Evolutionary conservation across 2,113 vertebrate genomes (phyloP).

Genomic region (Spermophilus dauricus): DNA sequence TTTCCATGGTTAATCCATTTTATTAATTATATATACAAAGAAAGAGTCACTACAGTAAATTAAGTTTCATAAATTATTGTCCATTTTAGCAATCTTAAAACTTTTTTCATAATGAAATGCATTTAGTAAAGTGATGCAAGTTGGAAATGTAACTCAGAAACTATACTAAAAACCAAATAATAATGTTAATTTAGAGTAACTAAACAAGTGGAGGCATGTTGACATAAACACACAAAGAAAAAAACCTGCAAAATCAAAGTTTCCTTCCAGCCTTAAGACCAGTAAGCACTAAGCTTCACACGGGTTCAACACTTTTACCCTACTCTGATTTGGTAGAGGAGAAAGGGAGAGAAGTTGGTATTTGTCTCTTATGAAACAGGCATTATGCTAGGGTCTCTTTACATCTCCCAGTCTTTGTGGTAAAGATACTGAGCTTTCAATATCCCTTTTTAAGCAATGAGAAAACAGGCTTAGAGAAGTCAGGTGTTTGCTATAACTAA

Average conservation of each 20-base stretch:
- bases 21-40: not conserved
- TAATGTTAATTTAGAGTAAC: not conserved
- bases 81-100: not conserved
- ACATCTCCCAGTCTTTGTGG: not conserved
- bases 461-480: not conserved
- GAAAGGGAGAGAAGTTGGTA: not conserved
- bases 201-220: not conserved
- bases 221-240: not conserved
- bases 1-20: not conserved
- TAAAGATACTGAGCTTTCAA: not conserved
- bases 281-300: not conserved
- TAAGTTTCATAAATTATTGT: constrained; percentile 33
- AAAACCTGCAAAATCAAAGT: not conserved
- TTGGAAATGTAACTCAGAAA: not conserved
- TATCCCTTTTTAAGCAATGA: not conserved
- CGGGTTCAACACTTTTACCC: not conserved
- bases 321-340: not conserved
- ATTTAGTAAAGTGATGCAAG: not conserved
- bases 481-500: not conserved
- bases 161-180: not conserved
- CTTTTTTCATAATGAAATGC: not conserved
- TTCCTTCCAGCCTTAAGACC: not conserved
- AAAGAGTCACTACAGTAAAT: not conserved
- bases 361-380: not conserved
- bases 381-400: not conserved